Evolutionary conservation across 1,140 invertebrate species (phyloP).

Genomic region (Cotesia glomerata): DNA sequence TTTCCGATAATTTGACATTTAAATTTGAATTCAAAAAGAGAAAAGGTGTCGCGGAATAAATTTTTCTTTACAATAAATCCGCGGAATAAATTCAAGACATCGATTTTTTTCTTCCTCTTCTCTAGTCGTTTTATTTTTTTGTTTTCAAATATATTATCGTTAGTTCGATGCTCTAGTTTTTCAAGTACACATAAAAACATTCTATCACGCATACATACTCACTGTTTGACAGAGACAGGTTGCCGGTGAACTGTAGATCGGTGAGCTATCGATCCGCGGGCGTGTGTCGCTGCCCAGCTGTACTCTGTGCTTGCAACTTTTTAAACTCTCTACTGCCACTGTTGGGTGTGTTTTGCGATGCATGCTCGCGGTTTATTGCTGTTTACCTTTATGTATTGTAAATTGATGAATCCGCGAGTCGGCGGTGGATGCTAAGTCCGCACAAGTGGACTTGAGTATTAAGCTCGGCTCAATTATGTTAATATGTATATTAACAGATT

Average conservation of each 20-base stretch:
- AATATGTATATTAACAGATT: neutral
- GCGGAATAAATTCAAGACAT: neutral
- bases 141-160: conserved; percentile 9
- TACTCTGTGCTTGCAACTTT: neutral
- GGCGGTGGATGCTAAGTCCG: neutral
- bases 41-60: too few relatives aligned
- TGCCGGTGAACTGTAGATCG: conserved; percentile 9
- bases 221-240: too few relatives aligned
- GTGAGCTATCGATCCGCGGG: conserved; percentile 10
- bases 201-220: conserved; percentile 4
- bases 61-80: too few relatives aligned
- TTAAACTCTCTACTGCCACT: neutral
- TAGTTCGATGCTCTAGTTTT: conserved; percentile 35
- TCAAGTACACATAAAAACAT: conserved; percentile 19
- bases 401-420: too few relatives aligned
- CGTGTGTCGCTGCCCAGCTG: neutral
- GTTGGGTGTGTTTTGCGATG: too few relatives aligned
- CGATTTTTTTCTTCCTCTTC: conserved; percentile 13
- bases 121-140: conserved; percentile 30
- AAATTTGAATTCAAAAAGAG: too few relatives aligned
- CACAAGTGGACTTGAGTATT: neutral
- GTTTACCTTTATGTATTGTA: neutral
- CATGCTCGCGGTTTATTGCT: neutral
- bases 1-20: too few relatives aligned
- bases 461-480: conserved; percentile 6